These are phyloP conservation scores for Nephila pilipes DNA, from an alignment of 1,140 invertebrate species.

Conservation along the genomic window DNA sequence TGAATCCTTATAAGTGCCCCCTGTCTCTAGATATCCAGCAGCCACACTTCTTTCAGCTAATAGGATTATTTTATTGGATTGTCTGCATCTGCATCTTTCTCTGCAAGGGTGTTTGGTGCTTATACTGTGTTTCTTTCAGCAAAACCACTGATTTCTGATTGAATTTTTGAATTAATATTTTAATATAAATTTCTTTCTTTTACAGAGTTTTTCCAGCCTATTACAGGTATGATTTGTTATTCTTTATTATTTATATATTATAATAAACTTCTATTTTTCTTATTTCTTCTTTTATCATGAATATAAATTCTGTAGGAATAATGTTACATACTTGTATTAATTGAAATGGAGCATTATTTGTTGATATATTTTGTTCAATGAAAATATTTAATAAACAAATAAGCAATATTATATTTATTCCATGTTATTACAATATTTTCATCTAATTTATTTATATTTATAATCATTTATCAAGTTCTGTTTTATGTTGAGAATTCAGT, in stretches of 20 bases:
- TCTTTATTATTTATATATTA: neutral
- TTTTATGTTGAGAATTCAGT: too few species aligned
- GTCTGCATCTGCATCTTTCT: constrained; percentile 51
- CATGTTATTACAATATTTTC: too few species aligned
- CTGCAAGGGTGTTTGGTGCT: constrained; percentile 2
- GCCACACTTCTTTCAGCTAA: constrained; percentile 15
- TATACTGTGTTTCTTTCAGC: neutral
- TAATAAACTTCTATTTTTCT: neutral
- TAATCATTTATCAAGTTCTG: too few species aligned
- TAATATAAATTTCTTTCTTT: constrained; percentile 27
- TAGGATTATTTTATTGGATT: constrained; percentile 75
- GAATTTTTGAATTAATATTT: constrained; percentile 10
- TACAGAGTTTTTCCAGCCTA: constrained; percentile 70
- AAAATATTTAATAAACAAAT: too few species aligned
- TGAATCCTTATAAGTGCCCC: constrained; percentile 47
- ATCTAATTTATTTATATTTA: too few species aligned
- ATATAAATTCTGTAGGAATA: too few species aligned
- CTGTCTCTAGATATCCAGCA: neutral
- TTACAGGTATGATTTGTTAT: constrained; percentile 54
- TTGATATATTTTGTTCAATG: too few species aligned
- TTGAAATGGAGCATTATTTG: too few species aligned
- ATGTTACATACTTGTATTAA: too few species aligned
- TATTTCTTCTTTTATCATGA: too few species aligned
- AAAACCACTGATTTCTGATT: neutral
- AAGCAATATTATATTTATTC: too few species aligned